Conservation (phyloP, 2,113 vertebrate genomes). For the Petrocephalus zakoni region DNA sequence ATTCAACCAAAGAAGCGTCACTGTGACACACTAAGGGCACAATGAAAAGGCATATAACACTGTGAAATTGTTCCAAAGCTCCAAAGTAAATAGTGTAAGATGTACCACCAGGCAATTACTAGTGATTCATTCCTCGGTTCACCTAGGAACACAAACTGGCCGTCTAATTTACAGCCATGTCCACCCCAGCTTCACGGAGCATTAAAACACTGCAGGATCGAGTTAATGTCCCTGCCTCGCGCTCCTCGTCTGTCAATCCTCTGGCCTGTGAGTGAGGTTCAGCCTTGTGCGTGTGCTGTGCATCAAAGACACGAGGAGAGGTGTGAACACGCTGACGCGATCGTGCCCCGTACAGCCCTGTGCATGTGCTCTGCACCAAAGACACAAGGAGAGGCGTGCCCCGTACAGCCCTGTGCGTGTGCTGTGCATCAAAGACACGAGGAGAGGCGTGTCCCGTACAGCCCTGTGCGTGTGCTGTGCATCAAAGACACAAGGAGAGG, state of each 20-base stretch:
- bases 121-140: neutral
- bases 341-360: no score
- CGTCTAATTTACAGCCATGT: conserved; percentile 2
- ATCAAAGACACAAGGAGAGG: no score
- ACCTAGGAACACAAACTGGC: neutral
- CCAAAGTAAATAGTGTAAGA: neutral
- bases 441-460: no score
- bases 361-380: no score
- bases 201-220: neutral
- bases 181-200: neutral
- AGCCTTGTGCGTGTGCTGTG: no score
- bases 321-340: no score
- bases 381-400: no score
- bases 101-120: neutral
- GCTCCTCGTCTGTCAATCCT: neutral
- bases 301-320: no score
- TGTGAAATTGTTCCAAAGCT: neutral
- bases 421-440: no score
- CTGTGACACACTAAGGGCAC: neutral
- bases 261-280: neutral
- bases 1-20: no score
- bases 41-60: neutral
- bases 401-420: neutral
- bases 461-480: neutral
- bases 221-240: neutral